Conservation (phyloP, 1,140 invertebrate species). For the Coenobita brevimanus region DNA sequence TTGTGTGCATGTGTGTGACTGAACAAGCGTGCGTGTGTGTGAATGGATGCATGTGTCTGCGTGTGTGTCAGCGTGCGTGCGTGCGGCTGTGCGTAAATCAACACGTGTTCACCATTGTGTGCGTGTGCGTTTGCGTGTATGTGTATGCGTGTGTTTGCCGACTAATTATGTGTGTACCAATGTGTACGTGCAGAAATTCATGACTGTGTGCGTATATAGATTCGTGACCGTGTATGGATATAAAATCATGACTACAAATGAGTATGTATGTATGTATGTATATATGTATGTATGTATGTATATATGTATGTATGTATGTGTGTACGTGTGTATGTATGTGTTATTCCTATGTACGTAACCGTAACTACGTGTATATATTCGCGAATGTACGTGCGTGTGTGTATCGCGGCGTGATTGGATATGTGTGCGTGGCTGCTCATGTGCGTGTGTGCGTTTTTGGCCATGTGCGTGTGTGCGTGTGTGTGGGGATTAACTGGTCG, state of each 20-base stretch:
- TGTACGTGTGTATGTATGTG: not conserved
- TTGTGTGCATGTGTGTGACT: too few relatives aligned
- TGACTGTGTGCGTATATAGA: not conserved
- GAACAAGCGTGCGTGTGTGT: too few relatives aligned
- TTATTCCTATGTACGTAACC: not conserved
- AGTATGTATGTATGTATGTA: not conserved
- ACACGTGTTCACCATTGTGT: not conserved
- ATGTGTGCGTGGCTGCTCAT: not conserved
- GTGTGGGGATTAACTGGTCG: not conserved
- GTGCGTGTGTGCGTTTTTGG: not conserved
- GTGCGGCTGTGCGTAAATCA: not conserved
- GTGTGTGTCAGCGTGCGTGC: too few relatives aligned
- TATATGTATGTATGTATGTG: conserved; percentile 6
- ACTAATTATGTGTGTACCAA: not conserved
- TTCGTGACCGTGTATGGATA: not conserved
- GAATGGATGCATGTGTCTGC: too few relatives aligned
- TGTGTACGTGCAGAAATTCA: not conserved
- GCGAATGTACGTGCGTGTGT: not conserved
- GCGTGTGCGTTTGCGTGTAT: not conserved
- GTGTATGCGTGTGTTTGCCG: not conserved
- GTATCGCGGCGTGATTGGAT: not conserved
- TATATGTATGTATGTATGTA: not conserved
- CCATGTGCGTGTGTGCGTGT: not conserved
- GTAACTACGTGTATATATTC: too few relatives aligned
- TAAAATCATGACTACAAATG: not conserved